Evolutionary conservation across 2,888 invertebrate genomes (phyloP), one percentile per base, ranked within the genome.

Genomic region (Lasiommata megera): DNA sequence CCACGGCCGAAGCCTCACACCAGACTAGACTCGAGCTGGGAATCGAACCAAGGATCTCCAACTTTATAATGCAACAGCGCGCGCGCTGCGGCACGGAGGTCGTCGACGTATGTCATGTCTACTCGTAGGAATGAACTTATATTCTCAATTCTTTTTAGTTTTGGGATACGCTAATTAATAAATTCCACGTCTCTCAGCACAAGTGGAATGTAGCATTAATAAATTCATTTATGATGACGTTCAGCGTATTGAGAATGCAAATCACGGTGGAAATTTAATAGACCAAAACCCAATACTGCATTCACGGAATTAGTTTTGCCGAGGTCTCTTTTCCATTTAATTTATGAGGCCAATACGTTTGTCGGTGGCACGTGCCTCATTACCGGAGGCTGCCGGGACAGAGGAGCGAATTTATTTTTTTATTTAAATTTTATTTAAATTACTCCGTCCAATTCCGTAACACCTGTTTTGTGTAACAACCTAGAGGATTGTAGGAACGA

Each of bases 341-440:
- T 44, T 44, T 44, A 29, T 44, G 44, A 14, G 28, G 9, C 44
- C 44, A 44, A 29, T 44, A 29, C 44, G 7, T 44, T 44, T 44
- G 44, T 43, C 43, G 12, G 43, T 44, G 44, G 44, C 12, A 44
- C 44, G 44, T 29, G 44, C 8, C 44, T 44, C 44, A 44, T 44
- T 44, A 44, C 29, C 12, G 1, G 12, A 28, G 44, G 7, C 14
- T 28, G 14, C 3, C 1, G 44, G 23, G 2, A 23, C n/a, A 44
- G 43, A 14, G 6, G 28, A 44, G 29, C 28, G 29, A 11, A 29
- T 14, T 28, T 43, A 23, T 29, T 44, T 44, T 44, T 44, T 44
- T 44, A 44, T 44, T 44, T 44, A 44, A 44, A 44, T 44, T 44
- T 44, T 44, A 44, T 44, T 44, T 16, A 29, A 44, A 44, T 44